Base-by-base conservation (phyloP, 1,140 invertebrate genomes). In the Atta cephalotes region DNA sequence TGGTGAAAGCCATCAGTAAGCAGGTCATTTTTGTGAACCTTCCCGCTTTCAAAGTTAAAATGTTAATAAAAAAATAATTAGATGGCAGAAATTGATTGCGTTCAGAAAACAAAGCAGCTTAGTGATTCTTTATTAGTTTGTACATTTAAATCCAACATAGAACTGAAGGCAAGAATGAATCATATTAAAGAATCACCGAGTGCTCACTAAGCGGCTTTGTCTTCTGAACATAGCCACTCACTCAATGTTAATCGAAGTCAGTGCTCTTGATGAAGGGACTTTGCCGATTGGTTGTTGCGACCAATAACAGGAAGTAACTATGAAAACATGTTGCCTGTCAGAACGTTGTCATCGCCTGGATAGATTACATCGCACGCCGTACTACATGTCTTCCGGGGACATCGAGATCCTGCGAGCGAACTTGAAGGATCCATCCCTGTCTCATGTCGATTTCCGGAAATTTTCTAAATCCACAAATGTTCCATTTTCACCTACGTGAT, bases 271-370 rank as follows among this genome's bases (percentile, higher is more conserved):
- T 58, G 16, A 12, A 12, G 12, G 18, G 31, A 25, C 14, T 39
- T 28, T 53, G 12, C 39, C 58, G 25, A 10, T 78, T 35, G 45
- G 45, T 53, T 31, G 70, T 51, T 16, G n/a, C 21, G 51, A 74
- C 31, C 51, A n/a, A n/a, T 2, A 21, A 66, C 28, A 35, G 53
- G 56, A 53, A 53, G 84, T 79, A 70, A 63, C 87, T 88, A 70
- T 80, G 62, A 88, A 71, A 58, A 71, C 51, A 51, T 35, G 62
- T 66, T 12, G 62, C 5, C 53, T 71, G 82, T 89, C 87, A 77
- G 25, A 28, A 60, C 53, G 76, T 51, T 89, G 88, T 89, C 88
- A 71, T 81, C 87, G 18, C 63, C 53, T 60, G 56, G 56, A 89
- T 89, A 86, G 49, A 68, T 89, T 77, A 89, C 87, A 72, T 68